Percentiles rank a stretch among this genome's conserved stretches.
These are phyloP conservation scores for Paraplagusia blochii DNA, from an alignment of 2,113 vertebrate species.

Conservation along the genomic window DNA sequence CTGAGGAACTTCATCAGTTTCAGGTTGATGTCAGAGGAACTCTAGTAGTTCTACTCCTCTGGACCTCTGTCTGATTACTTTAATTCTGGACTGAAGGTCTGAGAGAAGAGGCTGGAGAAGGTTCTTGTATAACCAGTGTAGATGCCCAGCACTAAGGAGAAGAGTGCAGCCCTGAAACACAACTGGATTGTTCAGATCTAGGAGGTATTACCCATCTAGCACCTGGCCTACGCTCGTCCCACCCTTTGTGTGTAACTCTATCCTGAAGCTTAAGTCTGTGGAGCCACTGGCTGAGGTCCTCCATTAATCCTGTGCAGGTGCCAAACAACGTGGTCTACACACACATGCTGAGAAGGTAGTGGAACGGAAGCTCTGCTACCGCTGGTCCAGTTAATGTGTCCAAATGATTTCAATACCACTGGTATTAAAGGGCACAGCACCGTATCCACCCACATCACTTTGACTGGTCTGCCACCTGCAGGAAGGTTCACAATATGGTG, in stretches of 20 bases:
- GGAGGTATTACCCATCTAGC: slow-evolving; percentile 82
- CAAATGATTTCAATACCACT: no score
- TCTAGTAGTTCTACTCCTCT: no score
- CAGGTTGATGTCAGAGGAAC: no score
- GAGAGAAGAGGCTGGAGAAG: not conserved
- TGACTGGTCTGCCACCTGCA: no score
- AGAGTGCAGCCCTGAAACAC: slow-evolving; percentile 61
- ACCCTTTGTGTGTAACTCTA: slow-evolving; percentile 86
- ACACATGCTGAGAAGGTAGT: slow-evolving; percentile 24
- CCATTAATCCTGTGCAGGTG: slow-evolving; percentile 94
- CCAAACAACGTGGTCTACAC: slow-evolving; percentile 72
- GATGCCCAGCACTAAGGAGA: slow-evolving; percentile 36
- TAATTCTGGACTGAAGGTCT: no score
- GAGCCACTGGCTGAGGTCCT: slow-evolving; percentile 85
- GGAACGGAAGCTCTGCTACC: not conserved
- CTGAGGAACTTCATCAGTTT: no score
- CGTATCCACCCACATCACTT: no score
- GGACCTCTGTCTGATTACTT: not conserved
- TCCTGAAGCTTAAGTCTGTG: slow-evolving; percentile 85
- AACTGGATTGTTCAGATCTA: slow-evolving; percentile 70
- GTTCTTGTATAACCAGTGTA: slow-evolving; percentile 51
- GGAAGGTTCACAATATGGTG: no score
- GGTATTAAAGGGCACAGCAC: no score
- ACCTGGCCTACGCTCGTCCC: slow-evolving; percentile 85
- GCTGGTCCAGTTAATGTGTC: not conserved